These are phyloP conservation scores for Loxodonta africana DNA, from an alignment of 2,113 vertebrate species.

Conservation along the genomic window DNA sequence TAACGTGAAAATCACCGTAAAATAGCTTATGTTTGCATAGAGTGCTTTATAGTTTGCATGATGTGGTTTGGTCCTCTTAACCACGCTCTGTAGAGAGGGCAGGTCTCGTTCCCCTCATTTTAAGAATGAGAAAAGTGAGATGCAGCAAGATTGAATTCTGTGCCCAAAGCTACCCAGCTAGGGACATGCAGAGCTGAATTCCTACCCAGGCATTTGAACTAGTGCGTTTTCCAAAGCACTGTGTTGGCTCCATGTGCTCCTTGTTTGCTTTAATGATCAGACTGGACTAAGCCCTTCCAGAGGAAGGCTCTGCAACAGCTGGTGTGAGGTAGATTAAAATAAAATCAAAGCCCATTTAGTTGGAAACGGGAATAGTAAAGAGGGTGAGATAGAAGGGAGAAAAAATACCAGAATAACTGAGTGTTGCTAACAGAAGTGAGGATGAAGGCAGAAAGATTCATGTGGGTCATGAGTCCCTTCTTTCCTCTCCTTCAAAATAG, in stretches of 20 bases:
- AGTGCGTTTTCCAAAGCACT: background rate
- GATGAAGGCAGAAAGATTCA: background rate
- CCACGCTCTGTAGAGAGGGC: background rate
- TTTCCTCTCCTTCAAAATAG: background rate
- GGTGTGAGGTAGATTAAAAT: constrained; percentile 78
- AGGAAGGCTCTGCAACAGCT: constrained; percentile 72
- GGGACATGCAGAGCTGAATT: background rate
- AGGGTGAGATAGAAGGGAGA: constrained; percentile 23
- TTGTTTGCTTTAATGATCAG: constrained; percentile 79
- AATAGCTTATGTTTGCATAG: background rate
- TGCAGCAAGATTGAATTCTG: background rate
- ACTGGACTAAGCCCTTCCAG: constrained; percentile 68
- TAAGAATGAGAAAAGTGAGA: constrained; percentile 14
- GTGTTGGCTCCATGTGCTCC: background rate
- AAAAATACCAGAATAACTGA: constrained; percentile 18
- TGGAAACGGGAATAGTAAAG: constrained; percentile 50
- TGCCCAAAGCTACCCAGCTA: background rate
- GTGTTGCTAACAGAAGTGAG: background rate
- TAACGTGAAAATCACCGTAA: background rate
- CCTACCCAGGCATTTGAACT: background rate
- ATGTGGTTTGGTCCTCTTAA: constrained; percentile 5
- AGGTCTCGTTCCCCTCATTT: background rate
- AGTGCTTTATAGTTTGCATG: background rate
- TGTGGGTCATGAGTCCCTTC: background rate
- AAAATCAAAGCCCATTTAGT: constrained; percentile 62